Evolutionary conservation across 37 sponge, comb jelly and placozoan species (phyloP).

Genomic region (Amphimedon queenslandica): DNA sequence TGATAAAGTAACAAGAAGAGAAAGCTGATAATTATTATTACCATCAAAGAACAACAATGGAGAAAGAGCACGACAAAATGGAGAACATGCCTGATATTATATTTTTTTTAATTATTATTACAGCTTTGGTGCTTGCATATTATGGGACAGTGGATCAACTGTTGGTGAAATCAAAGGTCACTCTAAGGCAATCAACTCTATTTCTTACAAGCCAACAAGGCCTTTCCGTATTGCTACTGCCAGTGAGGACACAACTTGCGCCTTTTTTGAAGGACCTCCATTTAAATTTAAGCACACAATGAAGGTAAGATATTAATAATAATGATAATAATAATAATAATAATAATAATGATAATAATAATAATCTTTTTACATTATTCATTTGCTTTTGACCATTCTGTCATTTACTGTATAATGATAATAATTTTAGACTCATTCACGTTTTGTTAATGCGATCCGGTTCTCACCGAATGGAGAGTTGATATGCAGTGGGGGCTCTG

Average conservation of each 20-base stretch:
- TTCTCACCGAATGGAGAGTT: constrained; percentile 85
- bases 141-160: constrained; percentile 94
- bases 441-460: constrained; percentile 81
- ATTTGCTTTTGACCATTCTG: no score
- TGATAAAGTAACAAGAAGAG: no score
- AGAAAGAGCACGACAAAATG: no score
- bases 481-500: constrained; percentile 80
- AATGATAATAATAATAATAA: no score
- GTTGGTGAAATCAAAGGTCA: constrained; percentile 86
- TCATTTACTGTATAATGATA: background rate
- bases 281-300: constrained; percentile 72
- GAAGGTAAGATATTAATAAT: constrained; percentile 19
- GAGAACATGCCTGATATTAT: no score
- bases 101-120: background rate
- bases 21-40: no score
- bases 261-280: constrained; percentile 89
- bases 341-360: no score
- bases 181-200: constrained; percentile 81
- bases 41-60: no score
- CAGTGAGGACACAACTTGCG: constrained; percentile 73
- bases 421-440: constrained; percentile 61
- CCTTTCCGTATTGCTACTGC: constrained; percentile 91
- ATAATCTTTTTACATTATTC: no score
- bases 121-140: constrained; percentile 82
- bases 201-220: constrained; percentile 72